Conservation (phyloP, 92 coral and sea anemone genomes). For the Galaxea fascicularis region DNA sequence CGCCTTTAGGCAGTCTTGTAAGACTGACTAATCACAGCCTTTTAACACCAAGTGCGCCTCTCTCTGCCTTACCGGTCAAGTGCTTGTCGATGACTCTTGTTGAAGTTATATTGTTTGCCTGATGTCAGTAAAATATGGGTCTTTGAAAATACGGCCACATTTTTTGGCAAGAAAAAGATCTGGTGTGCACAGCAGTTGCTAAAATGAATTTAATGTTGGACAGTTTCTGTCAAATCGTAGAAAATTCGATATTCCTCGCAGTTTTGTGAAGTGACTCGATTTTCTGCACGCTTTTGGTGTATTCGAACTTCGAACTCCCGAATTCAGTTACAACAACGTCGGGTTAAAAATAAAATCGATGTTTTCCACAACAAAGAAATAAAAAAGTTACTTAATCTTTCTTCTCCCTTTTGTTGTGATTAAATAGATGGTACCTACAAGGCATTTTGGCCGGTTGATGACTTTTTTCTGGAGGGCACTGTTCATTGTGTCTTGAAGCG, state of each 20-base stretch:
- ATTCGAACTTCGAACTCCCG: background rate
- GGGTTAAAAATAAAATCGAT: background rate
- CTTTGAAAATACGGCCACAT: background rate
- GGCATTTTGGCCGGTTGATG: background rate
- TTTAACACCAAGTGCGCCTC: conserved; percentile 10
- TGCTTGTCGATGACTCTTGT: conserved; percentile 8
- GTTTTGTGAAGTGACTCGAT: background rate
- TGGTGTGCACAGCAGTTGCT: background rate
- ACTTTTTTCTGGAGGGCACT: conserved; percentile 1
- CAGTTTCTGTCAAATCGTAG: too few relatives aligned
- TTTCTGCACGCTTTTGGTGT: background rate
- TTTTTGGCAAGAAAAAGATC: background rate
- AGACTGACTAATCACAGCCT: background rate
- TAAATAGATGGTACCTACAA: background rate
- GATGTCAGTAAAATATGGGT: conserved; percentile 14
- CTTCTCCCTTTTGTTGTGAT: background rate
- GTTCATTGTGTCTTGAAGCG: background rate
- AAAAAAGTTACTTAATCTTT: background rate
- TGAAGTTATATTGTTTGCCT: conserved; percentile 22
- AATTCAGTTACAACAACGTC: background rate
- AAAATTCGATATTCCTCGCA: background rate
- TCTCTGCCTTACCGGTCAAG: background rate
- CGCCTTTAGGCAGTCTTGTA: background rate
- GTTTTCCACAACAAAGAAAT: background rate
- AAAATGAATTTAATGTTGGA: too few relatives aligned